phyloP scores from a whole-genome alignment of 2,797 vertebrate species.

The Mergus octosetaceus region DNA sequence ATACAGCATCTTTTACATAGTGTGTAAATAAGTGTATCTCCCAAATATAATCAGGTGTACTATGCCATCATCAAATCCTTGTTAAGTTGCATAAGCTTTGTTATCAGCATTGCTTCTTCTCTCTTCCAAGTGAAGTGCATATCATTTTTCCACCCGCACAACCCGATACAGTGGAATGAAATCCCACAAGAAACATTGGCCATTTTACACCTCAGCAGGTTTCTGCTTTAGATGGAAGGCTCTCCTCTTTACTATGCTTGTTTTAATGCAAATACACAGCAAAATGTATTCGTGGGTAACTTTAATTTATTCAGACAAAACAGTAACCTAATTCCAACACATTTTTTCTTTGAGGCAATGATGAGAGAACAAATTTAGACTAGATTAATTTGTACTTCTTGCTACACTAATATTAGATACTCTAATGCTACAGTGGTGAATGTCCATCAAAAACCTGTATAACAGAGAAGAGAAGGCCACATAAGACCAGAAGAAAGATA shows the following conservation, averaged over 20 bases:
- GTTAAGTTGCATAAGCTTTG: too few relatives aligned
- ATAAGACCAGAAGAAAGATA: background rate
- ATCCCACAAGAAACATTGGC: background rate
- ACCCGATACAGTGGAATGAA: rapidly evolving
- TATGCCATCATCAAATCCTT: too few relatives aligned
- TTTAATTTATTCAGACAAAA: background rate
- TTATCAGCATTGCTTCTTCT: too few relatives aligned
- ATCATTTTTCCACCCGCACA: too few relatives aligned
- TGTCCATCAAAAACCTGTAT: background rate
- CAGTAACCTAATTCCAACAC: background rate
- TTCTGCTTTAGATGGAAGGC: background rate
- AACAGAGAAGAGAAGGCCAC: background rate
- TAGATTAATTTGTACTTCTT: background rate
- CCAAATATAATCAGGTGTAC: too few relatives aligned
- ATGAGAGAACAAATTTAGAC: background rate
- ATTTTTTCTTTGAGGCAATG: background rate
- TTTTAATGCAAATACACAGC: background rate
- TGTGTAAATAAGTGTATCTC: too few relatives aligned
- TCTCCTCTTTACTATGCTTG: background rate
- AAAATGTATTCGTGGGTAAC: background rate
- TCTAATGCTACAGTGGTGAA: background rate
- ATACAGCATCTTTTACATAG: too few relatives aligned
- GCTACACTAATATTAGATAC: background rate
- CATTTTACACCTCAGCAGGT: background rate
- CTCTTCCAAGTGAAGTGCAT: too few relatives aligned